Conservation (phyloP, 1,140 invertebrate genomes). For the Drosophila elegans region DNA sequence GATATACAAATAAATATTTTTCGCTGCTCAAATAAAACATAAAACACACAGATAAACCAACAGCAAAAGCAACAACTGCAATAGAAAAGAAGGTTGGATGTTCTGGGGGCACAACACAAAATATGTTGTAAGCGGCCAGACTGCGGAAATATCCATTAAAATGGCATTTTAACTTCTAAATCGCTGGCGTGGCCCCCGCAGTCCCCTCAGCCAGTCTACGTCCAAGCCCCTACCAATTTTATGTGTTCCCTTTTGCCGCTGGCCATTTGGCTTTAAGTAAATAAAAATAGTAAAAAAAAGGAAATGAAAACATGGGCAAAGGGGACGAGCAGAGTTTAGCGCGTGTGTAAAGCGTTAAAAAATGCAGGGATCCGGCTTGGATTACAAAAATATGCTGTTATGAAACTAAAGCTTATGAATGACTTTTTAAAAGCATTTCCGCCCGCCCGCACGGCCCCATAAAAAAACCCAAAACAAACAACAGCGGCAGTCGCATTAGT, state of each 20-base stretch:
- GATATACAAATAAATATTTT: slow-evolving; percentile 55
- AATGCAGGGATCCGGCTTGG: slow-evolving; percentile 40
- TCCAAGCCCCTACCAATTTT: slow-evolving; percentile 31
- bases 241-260: slow-evolving; percentile 63
- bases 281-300: slow-evolving; percentile 51
- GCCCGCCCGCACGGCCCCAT: slow-evolving; percentile 20
- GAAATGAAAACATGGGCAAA: too few relatives aligned
- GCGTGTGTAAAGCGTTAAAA: slow-evolving; percentile 60
- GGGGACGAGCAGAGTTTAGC: slow-evolving; percentile 13
- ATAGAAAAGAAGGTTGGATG: background rate
- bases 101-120: slow-evolving; percentile 42
- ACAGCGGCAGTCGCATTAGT: slow-evolving; percentile 49
- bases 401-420: slow-evolving; percentile 76
- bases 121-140: slow-evolving; percentile 68
- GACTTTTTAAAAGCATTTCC: slow-evolving; percentile 74
- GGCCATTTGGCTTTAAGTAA: slow-evolving; percentile 69
- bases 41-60: slow-evolving; percentile 51
- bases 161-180: slow-evolving; percentile 83
- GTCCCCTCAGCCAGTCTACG: background rate
- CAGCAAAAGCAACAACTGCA: slow-evolving; percentile 32
- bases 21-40: slow-evolving; percentile 46
- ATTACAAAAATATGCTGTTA: slow-evolving; percentile 71
- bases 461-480: slow-evolving; percentile 66
- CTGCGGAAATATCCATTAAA: slow-evolving; percentile 82
- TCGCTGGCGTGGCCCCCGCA: slow-evolving; percentile 51